A percentile compares a stretch with the other conserved stretches of the same genome.
phyloP scores from a whole-genome alignment of 2,797 vertebrate species.

The Pangasius djambal region DNA sequence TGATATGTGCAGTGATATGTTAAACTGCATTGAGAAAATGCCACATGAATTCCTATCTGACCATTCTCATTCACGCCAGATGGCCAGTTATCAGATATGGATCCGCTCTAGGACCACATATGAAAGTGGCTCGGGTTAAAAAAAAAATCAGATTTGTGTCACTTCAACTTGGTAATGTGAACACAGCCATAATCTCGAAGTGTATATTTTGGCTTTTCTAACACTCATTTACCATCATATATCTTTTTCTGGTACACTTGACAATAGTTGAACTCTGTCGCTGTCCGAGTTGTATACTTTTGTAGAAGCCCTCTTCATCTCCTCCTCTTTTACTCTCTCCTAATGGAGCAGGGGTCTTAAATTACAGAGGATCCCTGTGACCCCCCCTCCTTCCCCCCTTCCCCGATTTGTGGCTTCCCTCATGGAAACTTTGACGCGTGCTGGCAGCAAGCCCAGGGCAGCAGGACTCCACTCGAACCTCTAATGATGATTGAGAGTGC shows the following conservation, averaged over 20 bases:
- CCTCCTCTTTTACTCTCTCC: conserved; percentile 56
- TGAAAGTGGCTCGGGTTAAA: neutral
- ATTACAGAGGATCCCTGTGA: conserved; percentile 67
- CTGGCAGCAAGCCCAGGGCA: conserved; percentile 82
- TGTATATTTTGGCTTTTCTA: neutral
- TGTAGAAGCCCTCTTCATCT: neutral
- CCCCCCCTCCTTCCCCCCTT: conserved; percentile 40
- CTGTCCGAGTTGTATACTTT: conserved; percentile 10
- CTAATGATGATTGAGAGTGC: conserved; percentile 87
- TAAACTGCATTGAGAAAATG: neutral
- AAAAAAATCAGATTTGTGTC: neutral
- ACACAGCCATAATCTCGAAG: neutral
- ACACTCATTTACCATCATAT: neutral
- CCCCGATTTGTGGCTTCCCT: conserved; percentile 81
- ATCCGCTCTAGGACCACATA: neutral
- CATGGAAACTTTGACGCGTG: conserved; percentile 92
- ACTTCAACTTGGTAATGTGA: neutral
- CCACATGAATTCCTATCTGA: neutral
- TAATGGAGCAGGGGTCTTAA: conserved; percentile 67
- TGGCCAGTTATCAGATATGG: neutral
- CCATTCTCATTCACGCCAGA: neutral
- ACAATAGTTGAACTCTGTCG: conserved; percentile 52
- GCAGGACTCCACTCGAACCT: conserved; percentile 80
- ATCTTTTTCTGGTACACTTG: neutral
- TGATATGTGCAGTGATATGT: neutral